phyloP scores from a whole-genome alignment of 2,888 invertebrate species.

The Meliscaeva auricollis region DNA sequence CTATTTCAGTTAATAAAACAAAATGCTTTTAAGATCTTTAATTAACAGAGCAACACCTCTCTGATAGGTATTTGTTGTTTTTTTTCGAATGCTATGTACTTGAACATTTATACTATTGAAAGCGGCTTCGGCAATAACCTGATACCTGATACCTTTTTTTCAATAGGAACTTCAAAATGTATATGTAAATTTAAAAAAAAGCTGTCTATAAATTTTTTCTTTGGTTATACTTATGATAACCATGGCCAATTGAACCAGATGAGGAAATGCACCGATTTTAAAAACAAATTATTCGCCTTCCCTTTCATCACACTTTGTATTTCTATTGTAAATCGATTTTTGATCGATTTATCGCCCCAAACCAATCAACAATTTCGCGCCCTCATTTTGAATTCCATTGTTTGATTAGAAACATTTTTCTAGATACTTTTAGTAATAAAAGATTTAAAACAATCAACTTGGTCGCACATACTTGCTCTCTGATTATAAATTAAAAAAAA shows the following conservation, averaged over 20 bases:
- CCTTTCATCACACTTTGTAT: not conserved
- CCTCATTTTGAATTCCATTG: constrained; percentile 54
- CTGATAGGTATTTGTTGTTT: too few species aligned
- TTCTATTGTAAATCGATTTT: constrained; percentile 46
- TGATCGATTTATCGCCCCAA: constrained; percentile 63
- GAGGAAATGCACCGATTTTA: constrained; percentile 38
- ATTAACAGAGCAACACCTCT: too few species aligned
- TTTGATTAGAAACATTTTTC: constrained; percentile 53
- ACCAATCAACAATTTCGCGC: constrained; percentile 57
- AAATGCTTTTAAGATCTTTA: too few species aligned
- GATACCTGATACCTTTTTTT: not conserved
- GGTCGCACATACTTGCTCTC: not conserved
- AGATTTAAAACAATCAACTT: too few species aligned
- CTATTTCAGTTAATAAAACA: too few species aligned
- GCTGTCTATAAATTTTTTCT: not conserved
- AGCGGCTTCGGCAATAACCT: not conserved
- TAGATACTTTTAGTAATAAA: constrained; percentile 23
- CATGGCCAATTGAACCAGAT: constrained; percentile 54
- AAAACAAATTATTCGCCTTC: constrained; percentile 4
- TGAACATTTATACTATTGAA: not conserved
- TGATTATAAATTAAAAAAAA: too few species aligned
- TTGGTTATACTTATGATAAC: constrained; percentile 38
- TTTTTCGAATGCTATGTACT: too few species aligned
- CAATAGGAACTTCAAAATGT: constrained; percentile 31
- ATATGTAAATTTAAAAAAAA: not conserved